phyloP scores from a whole-genome alignment of 2,888 invertebrate genomes.

The Creontiades dilutus region DNA sequence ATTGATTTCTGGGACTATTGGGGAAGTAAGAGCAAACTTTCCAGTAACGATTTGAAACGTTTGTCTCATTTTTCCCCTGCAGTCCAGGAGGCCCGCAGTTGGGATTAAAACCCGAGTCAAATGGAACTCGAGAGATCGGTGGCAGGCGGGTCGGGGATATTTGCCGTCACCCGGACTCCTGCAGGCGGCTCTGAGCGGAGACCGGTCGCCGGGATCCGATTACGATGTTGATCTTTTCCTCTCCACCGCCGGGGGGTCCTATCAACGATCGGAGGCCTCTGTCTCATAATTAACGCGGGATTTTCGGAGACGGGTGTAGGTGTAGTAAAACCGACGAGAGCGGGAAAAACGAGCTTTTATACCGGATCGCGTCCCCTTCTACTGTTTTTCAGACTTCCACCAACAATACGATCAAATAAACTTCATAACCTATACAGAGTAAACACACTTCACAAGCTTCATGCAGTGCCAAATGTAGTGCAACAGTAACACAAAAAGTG shows the following conservation, averaged over 20 bases:
- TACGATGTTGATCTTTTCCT: constrained; percentile 62
- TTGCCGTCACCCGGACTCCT: constrained; percentile 45
- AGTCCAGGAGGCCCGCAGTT: constrained; percentile 10
- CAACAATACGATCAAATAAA: too few species aligned
- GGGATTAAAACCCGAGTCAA: constrained; percentile 48
- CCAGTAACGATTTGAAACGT: background rate
- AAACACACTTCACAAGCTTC: too few species aligned
- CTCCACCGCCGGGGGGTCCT: background rate
- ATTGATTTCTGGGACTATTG: too few species aligned
- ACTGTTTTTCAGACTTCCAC: too few species aligned
- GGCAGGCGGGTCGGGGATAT: constrained; percentile 9
- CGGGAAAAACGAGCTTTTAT: background rate
- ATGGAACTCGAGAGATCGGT: constrained; percentile 36
- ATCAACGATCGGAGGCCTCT: constrained; percentile 17
- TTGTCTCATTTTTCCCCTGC: background rate
- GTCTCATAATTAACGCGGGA: constrained; percentile 60
- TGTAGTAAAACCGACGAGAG: background rate
- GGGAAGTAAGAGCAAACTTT: background rate
- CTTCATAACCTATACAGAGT: too few species aligned
- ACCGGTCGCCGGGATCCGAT: constrained; percentile 49
- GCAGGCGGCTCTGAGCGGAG: constrained; percentile 2
- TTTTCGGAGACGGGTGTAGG: constrained; percentile 1
- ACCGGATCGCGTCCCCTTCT: too few species aligned
- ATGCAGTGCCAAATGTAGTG: too few species aligned
- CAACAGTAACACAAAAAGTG: too few species aligned